Percentiles rank a stretch among this genome's conserved stretches.
These are phyloP conservation scores for Pocillopora meandrina DNA, from an alignment of 92 coral and sea anemone species.

Conservation along the genomic window DNA sequence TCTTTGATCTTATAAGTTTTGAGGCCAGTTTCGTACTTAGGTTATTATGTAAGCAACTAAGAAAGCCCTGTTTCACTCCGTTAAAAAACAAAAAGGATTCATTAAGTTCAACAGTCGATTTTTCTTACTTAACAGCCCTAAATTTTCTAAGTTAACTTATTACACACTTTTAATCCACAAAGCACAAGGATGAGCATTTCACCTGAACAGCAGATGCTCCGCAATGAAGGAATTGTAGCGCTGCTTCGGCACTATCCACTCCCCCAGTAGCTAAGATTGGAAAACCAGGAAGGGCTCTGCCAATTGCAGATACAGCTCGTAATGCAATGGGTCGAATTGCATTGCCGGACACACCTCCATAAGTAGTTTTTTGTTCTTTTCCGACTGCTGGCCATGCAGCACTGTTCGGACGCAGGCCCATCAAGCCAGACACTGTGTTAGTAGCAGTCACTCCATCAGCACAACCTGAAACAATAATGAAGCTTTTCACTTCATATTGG, in stretches of 20 bases:
- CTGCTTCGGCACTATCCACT: conserved; percentile 96
- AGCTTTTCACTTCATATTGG: too few relatives aligned
- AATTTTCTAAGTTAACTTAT: too few relatives aligned
- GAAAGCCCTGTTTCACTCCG: too few relatives aligned
- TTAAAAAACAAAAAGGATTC: too few relatives aligned
- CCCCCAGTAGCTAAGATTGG: conserved; percentile 99
- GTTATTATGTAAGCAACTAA: too few relatives aligned
- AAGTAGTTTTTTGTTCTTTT: conserved; percentile 77
- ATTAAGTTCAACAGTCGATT: too few relatives aligned
- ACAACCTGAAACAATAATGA: conserved; percentile 52
- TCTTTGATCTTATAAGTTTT: too few relatives aligned
- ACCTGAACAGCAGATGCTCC: conserved; percentile 99
- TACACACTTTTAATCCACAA: too few relatives aligned
- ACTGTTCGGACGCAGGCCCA: conserved; percentile 79
- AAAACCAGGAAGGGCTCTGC: conserved; percentile 87
- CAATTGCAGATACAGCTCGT: conserved; percentile 98
- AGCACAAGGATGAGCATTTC: not conserved
- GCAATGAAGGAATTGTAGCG: conserved; percentile 91
- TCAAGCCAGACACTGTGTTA: conserved; percentile 97
- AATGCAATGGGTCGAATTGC: conserved; percentile 96
- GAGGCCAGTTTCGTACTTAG: too few relatives aligned
- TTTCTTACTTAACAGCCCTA: too few relatives aligned
- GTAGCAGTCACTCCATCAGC: conserved; percentile 99
- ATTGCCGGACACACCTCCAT: conserved; percentile 98
- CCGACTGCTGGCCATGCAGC: conserved; percentile 95